A percentile compares a stretch with the other conserved stretches of the same genome.
These are phyloP conservation scores for Spisula solida DNA, from an alignment of 2,888 invertebrate species.

Conservation along the genomic window DNA sequence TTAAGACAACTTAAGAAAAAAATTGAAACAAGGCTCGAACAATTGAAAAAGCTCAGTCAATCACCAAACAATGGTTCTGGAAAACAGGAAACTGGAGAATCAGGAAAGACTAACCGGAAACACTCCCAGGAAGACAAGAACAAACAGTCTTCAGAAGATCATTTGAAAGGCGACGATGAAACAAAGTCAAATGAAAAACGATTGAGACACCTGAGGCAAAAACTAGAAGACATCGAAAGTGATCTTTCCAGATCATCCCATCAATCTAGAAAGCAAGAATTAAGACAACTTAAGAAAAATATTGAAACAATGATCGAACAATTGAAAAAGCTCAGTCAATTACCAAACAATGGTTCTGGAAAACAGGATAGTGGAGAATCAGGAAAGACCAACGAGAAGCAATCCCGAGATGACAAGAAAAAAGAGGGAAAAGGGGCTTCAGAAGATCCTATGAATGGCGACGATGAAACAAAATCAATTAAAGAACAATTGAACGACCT, in stretches of 20 bases:
- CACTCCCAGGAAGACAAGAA: too few relatives aligned
- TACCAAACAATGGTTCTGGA: background rate
- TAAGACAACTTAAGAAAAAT: background rate
- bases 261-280: background rate
- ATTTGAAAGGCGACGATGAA: too few relatives aligned
- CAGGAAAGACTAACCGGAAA: too few relatives aligned
- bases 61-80: background rate
- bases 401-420: too few relatives aligned
- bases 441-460: too few relatives aligned
- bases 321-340: background rate
- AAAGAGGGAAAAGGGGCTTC: too few relatives aligned
- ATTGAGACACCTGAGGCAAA: background rate
- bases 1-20: background rate
- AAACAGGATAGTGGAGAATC: background rate
- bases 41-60: background rate
- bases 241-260: background rate
- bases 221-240: background rate
- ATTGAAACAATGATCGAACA: background rate
- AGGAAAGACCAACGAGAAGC: too few relatives aligned
- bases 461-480: background rate
- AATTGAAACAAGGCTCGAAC: background rate
- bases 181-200: background rate
- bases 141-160: too few relatives aligned
- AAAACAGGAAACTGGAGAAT: too few relatives aligned
- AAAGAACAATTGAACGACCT: background rate